Evolutionary conservation across 2,797 vertebrate species (phyloP).

Genomic region (Darevskia mixta): DNA sequence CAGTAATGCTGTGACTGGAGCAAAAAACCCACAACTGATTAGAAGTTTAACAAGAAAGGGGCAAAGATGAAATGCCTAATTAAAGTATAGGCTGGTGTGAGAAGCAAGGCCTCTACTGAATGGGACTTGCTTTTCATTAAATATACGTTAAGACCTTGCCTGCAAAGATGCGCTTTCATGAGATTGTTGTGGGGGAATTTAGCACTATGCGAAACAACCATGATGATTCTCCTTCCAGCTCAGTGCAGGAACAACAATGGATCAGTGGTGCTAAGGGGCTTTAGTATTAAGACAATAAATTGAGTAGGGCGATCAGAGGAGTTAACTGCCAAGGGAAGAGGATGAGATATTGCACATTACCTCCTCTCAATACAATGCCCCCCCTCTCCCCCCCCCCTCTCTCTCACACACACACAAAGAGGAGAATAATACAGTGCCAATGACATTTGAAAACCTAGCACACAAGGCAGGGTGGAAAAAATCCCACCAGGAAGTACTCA

Average conservation of each 20-base stretch:
- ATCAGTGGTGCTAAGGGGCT: not conserved
- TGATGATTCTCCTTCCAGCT: not conserved
- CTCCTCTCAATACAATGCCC: not conserved
- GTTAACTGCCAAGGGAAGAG: not conserved
- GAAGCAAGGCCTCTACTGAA: not conserved
- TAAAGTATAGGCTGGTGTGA: not conserved
- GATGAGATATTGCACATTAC: not conserved
- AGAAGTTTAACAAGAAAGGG: not conserved
- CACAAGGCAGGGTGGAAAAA: conserved; percentile 59
- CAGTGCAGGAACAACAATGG: not conserved
- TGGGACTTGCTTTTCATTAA: not conserved
- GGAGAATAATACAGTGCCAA: not conserved
- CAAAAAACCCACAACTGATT: too few species aligned
- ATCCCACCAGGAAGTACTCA: conserved; percentile 77
- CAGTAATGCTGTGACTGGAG: not conserved
- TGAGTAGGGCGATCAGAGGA: too few species aligned
- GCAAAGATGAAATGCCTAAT: not conserved
- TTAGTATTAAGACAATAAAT: too few species aligned
- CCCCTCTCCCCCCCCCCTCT: too few species aligned
- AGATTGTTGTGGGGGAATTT: too few species aligned
- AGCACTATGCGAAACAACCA: not conserved
- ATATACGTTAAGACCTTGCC: too few species aligned
- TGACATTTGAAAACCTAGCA: conserved; percentile 53
- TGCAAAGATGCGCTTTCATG: too few species aligned
- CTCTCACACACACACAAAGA: not conserved